phyloP scores from a whole-genome alignment of 2,113 vertebrate genomes.

The Sarotherodon lohbergeri region DNA sequence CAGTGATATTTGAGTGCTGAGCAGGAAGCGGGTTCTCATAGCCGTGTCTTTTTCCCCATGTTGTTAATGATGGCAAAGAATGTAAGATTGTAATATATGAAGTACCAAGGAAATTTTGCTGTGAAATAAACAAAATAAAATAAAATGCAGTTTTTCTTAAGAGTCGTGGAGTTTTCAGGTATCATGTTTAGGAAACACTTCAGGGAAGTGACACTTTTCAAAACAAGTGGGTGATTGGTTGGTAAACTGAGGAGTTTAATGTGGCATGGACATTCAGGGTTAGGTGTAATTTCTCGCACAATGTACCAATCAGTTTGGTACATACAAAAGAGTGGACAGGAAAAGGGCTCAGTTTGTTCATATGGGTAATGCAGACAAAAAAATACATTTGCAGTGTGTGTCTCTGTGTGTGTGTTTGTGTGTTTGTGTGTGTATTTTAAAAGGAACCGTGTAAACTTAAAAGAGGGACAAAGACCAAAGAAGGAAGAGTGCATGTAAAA shows the following conservation, averaged over 20 bases:
- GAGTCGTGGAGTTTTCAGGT: background rate
- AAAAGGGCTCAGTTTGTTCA: background rate
- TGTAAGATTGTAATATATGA: background rate
- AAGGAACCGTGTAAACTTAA: background rate
- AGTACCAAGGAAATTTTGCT: background rate
- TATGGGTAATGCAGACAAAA: background rate
- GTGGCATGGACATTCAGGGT: background rate
- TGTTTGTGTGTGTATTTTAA: background rate
- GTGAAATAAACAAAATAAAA: background rate
- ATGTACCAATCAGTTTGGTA: background rate
- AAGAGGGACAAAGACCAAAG: background rate
- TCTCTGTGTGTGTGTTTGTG: background rate
- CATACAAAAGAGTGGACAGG: background rate
- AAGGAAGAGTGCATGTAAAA: constrained; percentile 13
- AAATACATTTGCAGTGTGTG: background rate
- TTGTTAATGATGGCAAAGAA: background rate
- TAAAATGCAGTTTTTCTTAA: background rate
- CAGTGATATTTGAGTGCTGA: background rate
- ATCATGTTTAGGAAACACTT: background rate
- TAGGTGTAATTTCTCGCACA: background rate
- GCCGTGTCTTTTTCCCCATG: background rate
- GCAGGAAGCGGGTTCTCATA: background rate
- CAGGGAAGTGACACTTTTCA: background rate
- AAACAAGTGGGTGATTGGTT: background rate
- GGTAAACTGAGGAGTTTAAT: background rate